Evolutionary conservation across 2,797 vertebrate species (phyloP).

Genomic region (Arrhamphus sclerolepis): DNA sequence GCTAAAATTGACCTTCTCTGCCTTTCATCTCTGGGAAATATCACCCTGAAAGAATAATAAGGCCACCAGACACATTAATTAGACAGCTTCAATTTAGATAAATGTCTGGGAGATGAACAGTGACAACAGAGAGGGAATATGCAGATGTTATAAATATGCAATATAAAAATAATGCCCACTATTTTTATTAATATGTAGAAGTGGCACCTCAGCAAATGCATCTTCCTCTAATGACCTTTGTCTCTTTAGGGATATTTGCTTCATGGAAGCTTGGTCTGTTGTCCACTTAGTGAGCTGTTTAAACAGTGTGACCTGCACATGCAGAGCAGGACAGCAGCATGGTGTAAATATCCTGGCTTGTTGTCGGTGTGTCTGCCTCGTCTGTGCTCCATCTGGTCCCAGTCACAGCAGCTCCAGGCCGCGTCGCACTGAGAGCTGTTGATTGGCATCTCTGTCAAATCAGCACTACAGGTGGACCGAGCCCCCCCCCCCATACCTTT

Average conservation of each 20-base stretch:
- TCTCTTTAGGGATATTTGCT: too few relatives aligned
- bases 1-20: conserved; percentile 81
- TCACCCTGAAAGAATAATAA: conserved; percentile 87
- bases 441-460: conserved; percentile 35
- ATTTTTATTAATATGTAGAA: conserved; percentile 59
- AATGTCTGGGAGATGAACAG: conserved; percentile 79
- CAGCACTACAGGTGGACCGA: background rate
- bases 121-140: conserved; percentile 55
- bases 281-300: background rate
- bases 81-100: conserved; percentile 89
- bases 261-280: too few relatives aligned
- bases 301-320: background rate
- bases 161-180: conserved; percentile 77
- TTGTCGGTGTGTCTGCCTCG: conserved; percentile 26
- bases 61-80: conserved; percentile 92
- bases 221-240: background rate
- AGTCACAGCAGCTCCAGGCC: conserved; percentile 71
- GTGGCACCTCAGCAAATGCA: conserved; percentile 27
- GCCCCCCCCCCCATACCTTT: too few relatives aligned
- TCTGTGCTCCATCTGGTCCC: conserved; percentile 83
- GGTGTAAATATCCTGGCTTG: too few relatives aligned
- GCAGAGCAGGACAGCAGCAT: background rate
- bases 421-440: conserved; percentile 53
- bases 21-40: conserved; percentile 76
- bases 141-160: conserved; percentile 87